Evolutionary conservation across 2,888 invertebrate species (phyloP).

Genomic region (Drosophila subsilvestris): DNA sequence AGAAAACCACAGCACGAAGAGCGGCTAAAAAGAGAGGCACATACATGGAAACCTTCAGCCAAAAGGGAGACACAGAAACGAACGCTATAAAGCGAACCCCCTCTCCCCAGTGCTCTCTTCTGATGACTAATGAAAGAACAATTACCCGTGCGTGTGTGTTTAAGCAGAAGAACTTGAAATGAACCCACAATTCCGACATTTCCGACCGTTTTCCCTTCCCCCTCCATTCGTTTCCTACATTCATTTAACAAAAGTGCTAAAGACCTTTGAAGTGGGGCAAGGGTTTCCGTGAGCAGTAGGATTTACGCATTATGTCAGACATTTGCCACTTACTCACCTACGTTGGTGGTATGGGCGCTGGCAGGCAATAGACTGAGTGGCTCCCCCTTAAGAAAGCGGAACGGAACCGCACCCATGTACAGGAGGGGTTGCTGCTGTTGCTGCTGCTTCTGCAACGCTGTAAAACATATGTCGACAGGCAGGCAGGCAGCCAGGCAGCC

Average conservation of each 20-base stretch:
- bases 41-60: neutral
- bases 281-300: constrained; percentile 14
- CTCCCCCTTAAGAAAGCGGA: constrained; percentile 13
- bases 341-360: constrained; percentile 3
- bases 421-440: constrained; percentile 13
- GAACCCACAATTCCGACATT: constrained; percentile 6
- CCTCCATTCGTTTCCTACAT: constrained; percentile 23
- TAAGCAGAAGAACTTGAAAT: constrained; percentile 45
- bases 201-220: too few relatives aligned
- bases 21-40: neutral
- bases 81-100: neutral
- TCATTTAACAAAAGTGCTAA: constrained; percentile 69
- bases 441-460: constrained; percentile 34
- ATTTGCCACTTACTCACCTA: constrained; percentile 56
- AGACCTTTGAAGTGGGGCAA: constrained; percentile 26
- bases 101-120: neutral
- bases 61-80: neutral
- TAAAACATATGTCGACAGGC: constrained; percentile 44
- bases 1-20: neutral
- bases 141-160: constrained; percentile 36
- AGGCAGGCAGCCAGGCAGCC: neutral
- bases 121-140: constrained; percentile 7
- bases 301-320: constrained; percentile 31
- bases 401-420: constrained; percentile 47
- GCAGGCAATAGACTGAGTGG: constrained; percentile 52